These are phyloP conservation scores for Ophthalmolycus amberensis DNA, from an alignment of 2,113 vertebrate genomes.

Conservation along the genomic window DNA sequence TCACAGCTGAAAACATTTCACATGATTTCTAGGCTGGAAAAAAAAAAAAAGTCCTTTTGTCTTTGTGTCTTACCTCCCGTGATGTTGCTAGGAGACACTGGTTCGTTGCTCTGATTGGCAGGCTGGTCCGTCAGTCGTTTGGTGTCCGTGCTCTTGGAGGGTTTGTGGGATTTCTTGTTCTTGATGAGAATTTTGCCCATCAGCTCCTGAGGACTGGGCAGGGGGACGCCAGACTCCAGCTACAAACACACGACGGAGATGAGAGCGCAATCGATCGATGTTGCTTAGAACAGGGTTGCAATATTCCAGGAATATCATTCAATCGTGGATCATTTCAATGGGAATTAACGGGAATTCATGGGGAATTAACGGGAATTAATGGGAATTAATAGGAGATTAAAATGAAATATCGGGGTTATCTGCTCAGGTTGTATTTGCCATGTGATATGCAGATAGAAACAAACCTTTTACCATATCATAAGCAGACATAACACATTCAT, in stretches of 20 bases:
- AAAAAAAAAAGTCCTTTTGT: slow-evolving; percentile 49
- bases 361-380: no score
- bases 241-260: slow-evolving; percentile 58
- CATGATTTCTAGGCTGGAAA: slow-evolving; percentile 29
- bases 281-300: neutral
- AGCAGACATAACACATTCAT: no score
- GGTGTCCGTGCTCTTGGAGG: slow-evolving; percentile 88
- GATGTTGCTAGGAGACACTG: slow-evolving; percentile 93
- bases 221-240: slow-evolving; percentile 92
- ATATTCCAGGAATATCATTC: neutral
- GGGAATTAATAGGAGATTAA: neutral
- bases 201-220: slow-evolving; percentile 96
- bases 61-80: slow-evolving; percentile 75
- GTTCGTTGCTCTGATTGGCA: slow-evolving; percentile 93
- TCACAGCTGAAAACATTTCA: slow-evolving; percentile 41
- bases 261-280: neutral
- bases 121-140: slow-evolving; percentile 93
- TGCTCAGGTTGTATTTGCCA: no score
- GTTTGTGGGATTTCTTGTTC: slow-evolving; percentile 99
- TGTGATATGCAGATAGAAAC: no score
- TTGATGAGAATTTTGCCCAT: slow-evolving; percentile 98
- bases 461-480: no score
- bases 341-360: neutral
- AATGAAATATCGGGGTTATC: no score
- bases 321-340: neutral